Evolutionary conservation across 2,113 vertebrate species (phyloP), one percentile per base, ranked within the genome.

Genomic region (Orthonyx spaldingii): DNA sequence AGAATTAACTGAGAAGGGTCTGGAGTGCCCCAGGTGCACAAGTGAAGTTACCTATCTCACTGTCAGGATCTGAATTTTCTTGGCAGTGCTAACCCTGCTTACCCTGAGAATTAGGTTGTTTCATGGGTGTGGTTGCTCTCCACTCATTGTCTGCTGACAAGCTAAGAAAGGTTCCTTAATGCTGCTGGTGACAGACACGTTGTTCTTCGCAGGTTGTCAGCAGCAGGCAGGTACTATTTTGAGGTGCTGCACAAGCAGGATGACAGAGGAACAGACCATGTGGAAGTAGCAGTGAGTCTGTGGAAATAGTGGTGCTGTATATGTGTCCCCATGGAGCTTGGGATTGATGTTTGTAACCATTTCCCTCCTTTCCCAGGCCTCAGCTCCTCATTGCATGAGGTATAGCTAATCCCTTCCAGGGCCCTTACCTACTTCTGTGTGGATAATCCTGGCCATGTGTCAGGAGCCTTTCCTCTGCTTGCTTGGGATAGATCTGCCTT

Each of bases 231-330:
- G 96, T 99, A 99, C 97, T 99, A 99, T 91, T 99, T 99, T 82
- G 99, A 99, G 97, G 96, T 99, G 64, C 97, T 99, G 47, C 98
- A 99, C 98, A 99, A 99, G 93, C 99, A 99, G 93, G 97, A 99
- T 8, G 89, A 98, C 46, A 93, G 90, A 95, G 99, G 99, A 72
- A 99, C 98, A 0, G 99, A 99, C 84, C 99, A 99, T 0, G 98
- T 99, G 96, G 99, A 99, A 97, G 98, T 99, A 30, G 99, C 98
- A 28, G 99, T 99, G 97, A 99, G 99, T 96, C 46, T 39, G 7
- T 71, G 66, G 39, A 30, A 46, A 14, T 37, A 55, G 30, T 17
- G 44, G 2, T 68, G 41, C 75, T 11, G 1, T 37, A 2, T 49
- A 3, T 50, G 30, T 2, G 3, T 47, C 70, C 39, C 56, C 10